Conservation (phyloP, 53 echinoderm and acorn worm genomes). For the Crossaster papposus region DNA sequence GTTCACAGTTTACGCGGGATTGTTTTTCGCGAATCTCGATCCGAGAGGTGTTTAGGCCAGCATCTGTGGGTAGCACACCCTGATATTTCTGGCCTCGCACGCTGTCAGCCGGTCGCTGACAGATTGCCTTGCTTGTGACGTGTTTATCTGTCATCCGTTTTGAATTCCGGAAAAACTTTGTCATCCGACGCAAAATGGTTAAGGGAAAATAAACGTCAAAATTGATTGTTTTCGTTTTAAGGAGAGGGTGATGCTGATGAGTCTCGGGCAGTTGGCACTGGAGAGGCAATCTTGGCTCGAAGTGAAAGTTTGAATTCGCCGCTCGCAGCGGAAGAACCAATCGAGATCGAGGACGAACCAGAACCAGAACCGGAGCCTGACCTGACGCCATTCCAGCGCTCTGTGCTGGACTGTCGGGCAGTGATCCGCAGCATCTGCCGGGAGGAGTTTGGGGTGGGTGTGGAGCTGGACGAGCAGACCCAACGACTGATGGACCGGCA, state of each 20-base stretch:
- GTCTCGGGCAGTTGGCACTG: neutral
- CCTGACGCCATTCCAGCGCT: slow-evolving; percentile 50
- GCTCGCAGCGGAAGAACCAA: neutral
- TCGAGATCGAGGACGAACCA: neutral
- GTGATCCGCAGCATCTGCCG: slow-evolving; percentile 59
- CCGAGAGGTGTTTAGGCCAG: too few species aligned
- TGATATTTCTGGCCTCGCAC: too few species aligned
- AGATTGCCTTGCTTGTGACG: too few species aligned
- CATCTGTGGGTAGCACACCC: too few species aligned
- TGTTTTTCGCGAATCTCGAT: too few species aligned
- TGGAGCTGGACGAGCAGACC: slow-evolving; percentile 29
- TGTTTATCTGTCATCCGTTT: too few species aligned
- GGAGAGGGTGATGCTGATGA: neutral
- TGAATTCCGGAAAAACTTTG: too few species aligned
- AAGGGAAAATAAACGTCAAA: neutral
- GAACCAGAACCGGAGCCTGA: neutral
- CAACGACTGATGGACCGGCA: slow-evolving; percentile 50
- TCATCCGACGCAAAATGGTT: too few species aligned
- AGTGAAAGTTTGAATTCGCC: neutral
- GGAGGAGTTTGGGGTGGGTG: slow-evolving; percentile 63
- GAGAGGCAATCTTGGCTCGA: neutral
- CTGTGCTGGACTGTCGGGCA: slow-evolving; percentile 41
- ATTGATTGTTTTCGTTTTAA: neutral
- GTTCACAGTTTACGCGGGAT: too few species aligned
- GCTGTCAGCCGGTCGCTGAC: too few species aligned